Base-by-base conservation (phyloP, 2,797 vertebrate genomes). In the Megalops cyprinoides region DNA sequence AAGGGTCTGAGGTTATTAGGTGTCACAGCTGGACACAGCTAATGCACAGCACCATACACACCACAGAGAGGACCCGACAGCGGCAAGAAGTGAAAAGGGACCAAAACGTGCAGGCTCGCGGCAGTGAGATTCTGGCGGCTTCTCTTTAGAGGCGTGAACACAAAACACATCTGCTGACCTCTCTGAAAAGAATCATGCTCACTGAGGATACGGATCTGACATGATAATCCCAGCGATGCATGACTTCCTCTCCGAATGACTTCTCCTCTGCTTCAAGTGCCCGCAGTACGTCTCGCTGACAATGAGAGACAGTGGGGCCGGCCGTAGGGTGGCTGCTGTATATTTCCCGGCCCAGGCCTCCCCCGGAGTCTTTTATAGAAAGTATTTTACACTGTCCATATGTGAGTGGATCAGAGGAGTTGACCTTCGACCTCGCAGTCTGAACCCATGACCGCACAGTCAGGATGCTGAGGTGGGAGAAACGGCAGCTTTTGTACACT, bases 401-500 rank as follows among this genome's bases (percentile, higher is more conserved):
- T 82, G 82, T 77, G 80, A 80, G 75, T 53, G 80, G 48, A 58
- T 9, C 49, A 44, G 51, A 77, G 73, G 74, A 84, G 65, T 74
- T 84, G 76, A 81, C 78, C 82, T 55, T 84, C 80, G 85, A 80
- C 82, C 74, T n/a, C 28, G 20, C 44, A 56, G 31, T 53, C 60
- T 76, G 65, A 37, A 77, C 49, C 42, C 51, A 71, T 79, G 80
- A 80, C 82, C 84, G 28, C 82, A 81, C 82, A 75, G 82, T 65
- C 48, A 75, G 77, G 82, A 81, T 77, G 65, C 79, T 83, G 78
- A 82, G 82, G 78, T 82, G 81, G 79, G 79, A 84, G 82, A 85
- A 84, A 83, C 82, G 82, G 79, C 77, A 84, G 76, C 49, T 85
- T 82, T 79, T 77, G 71, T 80, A 84, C 84, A 82, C 73, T 86